These are phyloP conservation scores for Danaus chrysippus DNA, from an alignment of 2,888 invertebrate species.

Conservation along the genomic window DNA sequence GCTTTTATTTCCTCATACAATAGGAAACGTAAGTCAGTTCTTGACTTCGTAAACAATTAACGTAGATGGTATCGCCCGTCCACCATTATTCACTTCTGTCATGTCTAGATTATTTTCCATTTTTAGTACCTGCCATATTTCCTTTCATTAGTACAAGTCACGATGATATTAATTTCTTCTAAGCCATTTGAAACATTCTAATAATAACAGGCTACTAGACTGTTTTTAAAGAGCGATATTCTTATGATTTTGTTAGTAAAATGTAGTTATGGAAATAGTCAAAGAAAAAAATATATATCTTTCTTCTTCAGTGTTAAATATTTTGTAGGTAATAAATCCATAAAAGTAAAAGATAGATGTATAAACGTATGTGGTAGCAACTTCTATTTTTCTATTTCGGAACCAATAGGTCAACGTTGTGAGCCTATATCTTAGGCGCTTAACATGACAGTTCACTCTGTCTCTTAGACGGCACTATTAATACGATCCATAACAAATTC, in stretches of 20 bases:
- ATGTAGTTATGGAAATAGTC: too few species aligned
- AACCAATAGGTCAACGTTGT: neutral
- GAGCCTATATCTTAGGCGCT: slow-evolving; percentile 9
- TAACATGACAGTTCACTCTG: slow-evolving; percentile 25
- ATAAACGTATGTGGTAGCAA: neutral
- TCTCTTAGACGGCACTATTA: slow-evolving; percentile 24
- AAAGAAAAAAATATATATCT: too few species aligned
- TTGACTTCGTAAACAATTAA: slow-evolving; percentile 56
- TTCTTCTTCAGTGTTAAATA: neutral
- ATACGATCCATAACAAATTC: slow-evolving; percentile 30
- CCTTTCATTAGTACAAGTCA: slow-evolving; percentile 13
- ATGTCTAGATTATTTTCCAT: slow-evolving; percentile 23
- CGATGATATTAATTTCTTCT: neutral
- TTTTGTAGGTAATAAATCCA: neutral
- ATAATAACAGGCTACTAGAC: too few species aligned
- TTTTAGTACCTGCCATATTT: slow-evolving; percentile 18
- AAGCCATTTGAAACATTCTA: too few species aligned
- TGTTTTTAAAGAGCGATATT: too few species aligned
- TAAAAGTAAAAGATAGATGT: neutral
- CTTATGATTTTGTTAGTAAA: too few species aligned
- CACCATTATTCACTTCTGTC: slow-evolving; percentile 54
- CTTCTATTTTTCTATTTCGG: neutral
- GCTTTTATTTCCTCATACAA: slow-evolving; percentile 1
- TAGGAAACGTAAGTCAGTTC: slow-evolving; percentile 2
- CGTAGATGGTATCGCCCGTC: slow-evolving; percentile 51